Evolutionary conservation across 2,888 invertebrate genomes (phyloP).

Genomic region (Belgica antarctica): DNA sequence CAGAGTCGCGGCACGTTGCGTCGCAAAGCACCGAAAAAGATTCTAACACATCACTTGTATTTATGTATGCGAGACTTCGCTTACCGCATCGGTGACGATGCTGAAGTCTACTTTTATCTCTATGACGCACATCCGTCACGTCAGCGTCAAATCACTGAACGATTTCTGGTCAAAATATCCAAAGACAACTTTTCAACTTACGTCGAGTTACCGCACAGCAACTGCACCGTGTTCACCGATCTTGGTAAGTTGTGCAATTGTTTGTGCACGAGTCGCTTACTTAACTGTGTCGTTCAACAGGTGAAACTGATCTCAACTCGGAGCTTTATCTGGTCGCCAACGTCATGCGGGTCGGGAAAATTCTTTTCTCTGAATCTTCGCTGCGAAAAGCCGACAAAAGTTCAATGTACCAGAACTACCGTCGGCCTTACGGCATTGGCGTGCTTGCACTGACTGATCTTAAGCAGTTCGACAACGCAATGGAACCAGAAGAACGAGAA

Average conservation of each 20-base stretch:
- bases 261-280: too few relatives aligned
- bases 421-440: slow-evolving; percentile 84
- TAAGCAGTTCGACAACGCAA: slow-evolving; percentile 57
- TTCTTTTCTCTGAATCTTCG: slow-evolving; percentile 59
- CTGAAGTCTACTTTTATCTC: slow-evolving; percentile 81
- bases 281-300: slow-evolving; percentile 51
- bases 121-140: slow-evolving; percentile 70
- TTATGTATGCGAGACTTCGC: slow-evolving; percentile 87
- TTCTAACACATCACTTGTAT: slow-evolving; percentile 73
- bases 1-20: slow-evolving; percentile 55
- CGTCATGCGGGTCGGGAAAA: slow-evolving; percentile 84
- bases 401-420: slow-evolving; percentile 56
- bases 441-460: slow-evolving; percentile 73
- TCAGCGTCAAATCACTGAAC: slow-evolving; percentile 78
- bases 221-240: slow-evolving; percentile 83
- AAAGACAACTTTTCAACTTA: slow-evolving; percentile 83
- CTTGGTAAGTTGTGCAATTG: slow-evolving; percentile 59
- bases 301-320: slow-evolving; percentile 77
- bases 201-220: slow-evolving; percentile 80
- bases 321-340: slow-evolving; percentile 87
- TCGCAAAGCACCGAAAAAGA: slow-evolving; percentile 52
- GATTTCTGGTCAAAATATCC: slow-evolving; percentile 83
- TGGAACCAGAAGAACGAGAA: slow-evolving; percentile 67
- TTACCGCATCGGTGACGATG: slow-evolving; percentile 83
- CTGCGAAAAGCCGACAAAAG: slow-evolving; percentile 52